Evolutionary conservation across 1,140 invertebrate species (phyloP).

Genomic region (Arctopsyche grandis): DNA sequence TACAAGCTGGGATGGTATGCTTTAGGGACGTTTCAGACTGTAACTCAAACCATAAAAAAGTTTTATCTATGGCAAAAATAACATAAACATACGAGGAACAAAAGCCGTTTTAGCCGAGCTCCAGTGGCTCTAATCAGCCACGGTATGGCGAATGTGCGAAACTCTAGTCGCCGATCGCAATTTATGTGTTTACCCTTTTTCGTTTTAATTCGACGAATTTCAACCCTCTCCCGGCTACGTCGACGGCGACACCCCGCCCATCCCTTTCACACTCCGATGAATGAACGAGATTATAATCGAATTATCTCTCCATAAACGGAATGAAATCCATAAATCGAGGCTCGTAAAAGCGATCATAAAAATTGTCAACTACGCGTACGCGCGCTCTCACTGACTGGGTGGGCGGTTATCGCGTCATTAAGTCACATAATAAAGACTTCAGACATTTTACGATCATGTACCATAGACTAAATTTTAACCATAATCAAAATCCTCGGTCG

Average conservation of each 20-base stretch:
- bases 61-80: no score
- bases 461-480: slow-evolving; percentile 40
- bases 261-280: slow-evolving; percentile 13
- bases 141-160: no score
- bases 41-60: no score
- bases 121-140: no score
- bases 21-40: no score
- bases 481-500: slow-evolving; percentile 29
- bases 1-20: no score
- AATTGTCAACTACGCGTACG: slow-evolving; percentile 6
- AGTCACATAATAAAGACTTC: slow-evolving; percentile 50
- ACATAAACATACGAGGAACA: no score
- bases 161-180: neutral
- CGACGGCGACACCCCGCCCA: neutral
- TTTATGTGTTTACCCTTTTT: slow-evolving; percentile 9
- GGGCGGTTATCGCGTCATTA: slow-evolving; percentile 53
- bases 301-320: slow-evolving; percentile 53
- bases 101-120: no score
- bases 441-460: slow-evolving; percentile 45
- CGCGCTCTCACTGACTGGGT: neutral
- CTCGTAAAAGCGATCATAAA: slow-evolving; percentile 52
- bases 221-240: neutral
- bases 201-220: slow-evolving; percentile 1
- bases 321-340: slow-evolving; percentile 53
- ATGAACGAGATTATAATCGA: slow-evolving; percentile 50